Evolutionary conservation across 2,888 invertebrate genomes (phyloP).

Genomic region (Hetaerina titia): DNA sequence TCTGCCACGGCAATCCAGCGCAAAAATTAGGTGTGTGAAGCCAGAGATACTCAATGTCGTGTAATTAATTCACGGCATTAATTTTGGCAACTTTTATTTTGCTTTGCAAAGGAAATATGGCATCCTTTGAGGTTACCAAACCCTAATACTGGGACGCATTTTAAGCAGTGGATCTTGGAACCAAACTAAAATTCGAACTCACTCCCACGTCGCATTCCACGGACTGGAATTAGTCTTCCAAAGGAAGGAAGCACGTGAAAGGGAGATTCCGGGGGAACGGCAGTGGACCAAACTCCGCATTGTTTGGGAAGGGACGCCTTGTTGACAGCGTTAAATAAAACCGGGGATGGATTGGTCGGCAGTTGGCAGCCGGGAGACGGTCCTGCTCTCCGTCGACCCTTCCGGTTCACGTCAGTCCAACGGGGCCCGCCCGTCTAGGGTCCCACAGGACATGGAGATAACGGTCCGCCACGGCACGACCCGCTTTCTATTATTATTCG

Average conservation of each 20-base stretch:
- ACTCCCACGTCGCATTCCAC: background rate
- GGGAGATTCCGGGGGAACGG: background rate
- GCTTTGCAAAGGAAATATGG: too few species aligned
- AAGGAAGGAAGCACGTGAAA: background rate
- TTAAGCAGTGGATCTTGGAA: too few species aligned
- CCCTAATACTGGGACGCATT: too few species aligned
- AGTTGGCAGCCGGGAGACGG: background rate
- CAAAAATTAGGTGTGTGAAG: too few species aligned
- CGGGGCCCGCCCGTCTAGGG: background rate
- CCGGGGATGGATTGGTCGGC: background rate
- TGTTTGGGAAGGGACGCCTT: background rate
- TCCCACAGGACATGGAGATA: constrained; percentile 28
- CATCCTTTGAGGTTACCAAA: too few species aligned
- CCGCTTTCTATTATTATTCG: background rate
- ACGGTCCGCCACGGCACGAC: constrained; percentile 13
- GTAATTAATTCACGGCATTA: too few species aligned
- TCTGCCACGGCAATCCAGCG: too few species aligned
- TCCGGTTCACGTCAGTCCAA: constrained; percentile 15
- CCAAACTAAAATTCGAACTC: background rate
- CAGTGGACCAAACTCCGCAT: background rate
- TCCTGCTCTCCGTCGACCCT: background rate
- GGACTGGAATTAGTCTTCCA: background rate
- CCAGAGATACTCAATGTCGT: too few species aligned
- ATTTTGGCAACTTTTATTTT: too few species aligned
- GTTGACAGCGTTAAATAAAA: background rate